Evolutionary conservation across 2,113 vertebrate species (phyloP).

Genomic region (Nerophis lumbriciformis): DNA sequence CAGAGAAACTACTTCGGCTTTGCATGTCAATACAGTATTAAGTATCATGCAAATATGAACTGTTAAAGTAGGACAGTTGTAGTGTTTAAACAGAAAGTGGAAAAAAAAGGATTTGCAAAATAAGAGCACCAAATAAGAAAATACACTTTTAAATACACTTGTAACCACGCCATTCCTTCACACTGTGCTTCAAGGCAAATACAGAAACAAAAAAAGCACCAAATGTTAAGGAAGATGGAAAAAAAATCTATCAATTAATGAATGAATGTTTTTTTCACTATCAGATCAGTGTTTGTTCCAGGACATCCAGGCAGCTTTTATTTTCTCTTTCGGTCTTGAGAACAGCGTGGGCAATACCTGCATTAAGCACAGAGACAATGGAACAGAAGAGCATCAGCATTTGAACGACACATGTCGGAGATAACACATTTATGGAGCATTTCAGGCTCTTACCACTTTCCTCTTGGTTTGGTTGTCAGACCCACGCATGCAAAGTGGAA

Average conservation of each 20-base stretch:
- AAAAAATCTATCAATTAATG: conserved; percentile 41
- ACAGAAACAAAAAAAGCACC: conserved; percentile 62
- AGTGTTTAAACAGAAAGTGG: conserved; percentile 53
- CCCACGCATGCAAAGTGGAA: conserved; percentile 98
- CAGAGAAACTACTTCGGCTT: conserved; percentile 33
- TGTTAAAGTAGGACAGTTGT: conserved; percentile 39
- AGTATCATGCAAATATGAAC: conserved; percentile 30
- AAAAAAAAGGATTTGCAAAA: conserved; percentile 29
- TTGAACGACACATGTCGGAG: no score
- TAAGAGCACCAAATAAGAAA: conserved; percentile 54
- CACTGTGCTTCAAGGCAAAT: conserved; percentile 51
- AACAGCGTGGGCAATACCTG: conserved; percentile 78
- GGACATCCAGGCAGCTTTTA: conserved; percentile 38
- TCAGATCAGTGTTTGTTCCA: conserved; percentile 34
- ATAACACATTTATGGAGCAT: background rate
- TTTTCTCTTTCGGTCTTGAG: conserved; percentile 75
- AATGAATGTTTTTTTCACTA: conserved; percentile 50
- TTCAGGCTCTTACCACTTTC: conserved; percentile 85
- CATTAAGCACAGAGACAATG: background rate
- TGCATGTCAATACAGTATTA: conserved; percentile 27
- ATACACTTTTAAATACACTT: conserved; percentile 57
- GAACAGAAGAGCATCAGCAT: background rate
- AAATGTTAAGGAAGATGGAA: conserved; percentile 57
- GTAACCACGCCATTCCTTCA: conserved; percentile 52
- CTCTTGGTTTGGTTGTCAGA: conserved; percentile 93